A percentile compares a stretch with the other conserved stretches of the same genome.
Conservation (phyloP, 2,113 vertebrate species). For the Hydrolagus affinis region DNA sequence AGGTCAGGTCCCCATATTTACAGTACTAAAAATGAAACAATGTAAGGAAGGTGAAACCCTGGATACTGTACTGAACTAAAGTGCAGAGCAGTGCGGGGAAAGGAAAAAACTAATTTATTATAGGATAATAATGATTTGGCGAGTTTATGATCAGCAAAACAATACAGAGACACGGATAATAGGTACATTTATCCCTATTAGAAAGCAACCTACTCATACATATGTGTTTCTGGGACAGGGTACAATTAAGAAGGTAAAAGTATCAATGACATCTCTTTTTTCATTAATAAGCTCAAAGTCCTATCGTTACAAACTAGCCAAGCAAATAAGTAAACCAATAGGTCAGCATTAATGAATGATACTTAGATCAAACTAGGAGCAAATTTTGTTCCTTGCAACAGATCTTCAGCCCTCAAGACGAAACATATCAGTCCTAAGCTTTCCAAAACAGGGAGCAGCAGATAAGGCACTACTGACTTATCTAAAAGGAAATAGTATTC, state of each 20-base stretch:
- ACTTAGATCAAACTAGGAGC: background rate
- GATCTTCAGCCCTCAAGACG: background rate
- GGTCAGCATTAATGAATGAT: background rate
- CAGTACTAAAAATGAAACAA: too few species aligned
- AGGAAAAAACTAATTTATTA: too few species aligned
- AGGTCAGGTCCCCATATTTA: too few species aligned
- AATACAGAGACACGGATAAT: background rate
- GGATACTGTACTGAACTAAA: too few species aligned
- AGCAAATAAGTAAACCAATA: too few species aligned
- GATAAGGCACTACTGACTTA: background rate
- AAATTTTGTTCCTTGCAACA: background rate
- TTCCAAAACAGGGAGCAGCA: background rate
- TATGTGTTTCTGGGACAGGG: background rate
- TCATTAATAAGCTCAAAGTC: background rate
- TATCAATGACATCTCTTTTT: background rate
- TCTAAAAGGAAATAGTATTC: background rate
- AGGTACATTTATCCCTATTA: too few species aligned
- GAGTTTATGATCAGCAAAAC: background rate
- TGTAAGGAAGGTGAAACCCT: too few species aligned
- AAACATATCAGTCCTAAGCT: background rate
- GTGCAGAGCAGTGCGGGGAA: too few species aligned
- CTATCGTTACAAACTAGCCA: background rate
- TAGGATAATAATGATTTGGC: too few species aligned
- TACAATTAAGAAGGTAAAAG: too few species aligned
- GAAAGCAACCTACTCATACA: background rate